Percentiles rank a stretch among this genome's conserved stretches.
phyloP scores from a whole-genome alignment of 1,140 invertebrate species.

The Schlechtendalia chinensis region DNA sequence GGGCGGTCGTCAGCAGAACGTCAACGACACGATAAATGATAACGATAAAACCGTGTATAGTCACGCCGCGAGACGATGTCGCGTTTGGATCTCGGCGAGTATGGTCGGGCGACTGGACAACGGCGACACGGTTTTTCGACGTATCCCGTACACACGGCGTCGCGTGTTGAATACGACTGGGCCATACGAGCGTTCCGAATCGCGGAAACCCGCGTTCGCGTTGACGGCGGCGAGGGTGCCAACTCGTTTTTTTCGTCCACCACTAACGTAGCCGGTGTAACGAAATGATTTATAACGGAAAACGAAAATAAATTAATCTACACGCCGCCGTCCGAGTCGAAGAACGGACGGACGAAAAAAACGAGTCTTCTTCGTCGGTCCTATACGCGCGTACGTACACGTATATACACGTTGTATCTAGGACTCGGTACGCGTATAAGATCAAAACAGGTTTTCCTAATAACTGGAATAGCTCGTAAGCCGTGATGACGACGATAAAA shows the following conservation, averaged over 20 bases:
- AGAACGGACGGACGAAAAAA: too few species aligned
- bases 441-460: slow-evolving; percentile 32
- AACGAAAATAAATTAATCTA: slow-evolving; percentile 26
- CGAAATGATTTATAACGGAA: slow-evolving; percentile 26
- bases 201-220: neutral
- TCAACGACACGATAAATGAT: too few species aligned
- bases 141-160: too few species aligned
- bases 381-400: neutral
- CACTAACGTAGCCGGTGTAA: neutral
- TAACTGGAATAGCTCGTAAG: slow-evolving; percentile 40
- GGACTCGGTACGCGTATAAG: too few species aligned
- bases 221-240: slow-evolving; percentile 25
- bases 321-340: too few species aligned
- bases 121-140: too few species aligned
- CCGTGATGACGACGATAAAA: too few species aligned
- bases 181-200: neutral
- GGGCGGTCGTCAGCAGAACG: too few species aligned
- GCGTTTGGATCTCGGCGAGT: too few species aligned
- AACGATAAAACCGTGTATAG: too few species aligned
- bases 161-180: neutral
- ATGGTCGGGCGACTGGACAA: too few species aligned
- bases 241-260: neutral
- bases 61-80: too few species aligned
- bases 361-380: slow-evolving; percentile 7
- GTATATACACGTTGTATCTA: neutral